phyloP scores from a whole-genome alignment of 2,888 invertebrate genomes.

The Pandemis cinnamomeana region DNA sequence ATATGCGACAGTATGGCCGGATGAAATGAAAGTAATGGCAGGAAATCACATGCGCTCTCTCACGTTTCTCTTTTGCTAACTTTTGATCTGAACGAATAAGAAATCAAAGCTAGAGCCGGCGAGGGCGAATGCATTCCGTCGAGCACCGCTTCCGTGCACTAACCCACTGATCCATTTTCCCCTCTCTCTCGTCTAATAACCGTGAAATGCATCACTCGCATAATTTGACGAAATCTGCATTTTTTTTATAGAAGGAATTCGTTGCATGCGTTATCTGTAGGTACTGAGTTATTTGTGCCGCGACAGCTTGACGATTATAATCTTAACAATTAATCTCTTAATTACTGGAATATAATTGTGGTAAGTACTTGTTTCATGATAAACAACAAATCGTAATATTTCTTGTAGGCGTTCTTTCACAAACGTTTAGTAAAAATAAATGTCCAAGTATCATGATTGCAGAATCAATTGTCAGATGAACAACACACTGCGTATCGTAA shows the following conservation, averaged over 20 bases:
- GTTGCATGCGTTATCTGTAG: conserved; percentile 35
- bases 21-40: conserved; percentile 22
- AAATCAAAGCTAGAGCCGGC: conserved; percentile 9
- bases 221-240: conserved; percentile 52
- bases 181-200: conserved; percentile 52
- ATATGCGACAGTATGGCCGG: neutral
- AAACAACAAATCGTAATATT: neutral
- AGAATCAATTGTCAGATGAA: conserved; percentile 19
- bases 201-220: conserved; percentile 62
- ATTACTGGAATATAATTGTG: neutral
- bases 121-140: conserved; percentile 28
- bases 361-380: too few species aligned
- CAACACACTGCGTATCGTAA: conserved; percentile 32
- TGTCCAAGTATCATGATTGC: neutral
- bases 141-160: conserved; percentile 43
- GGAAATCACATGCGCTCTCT: conserved; percentile 19
- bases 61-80: conserved; percentile 21
- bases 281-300: conserved; percentile 21
- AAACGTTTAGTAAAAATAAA: neutral
- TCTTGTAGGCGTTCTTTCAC: neutral
- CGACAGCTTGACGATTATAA: conserved; percentile 21
- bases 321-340: conserved; percentile 4
- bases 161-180: conserved; percentile 69
- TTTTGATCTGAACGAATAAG: conserved; percentile 17
- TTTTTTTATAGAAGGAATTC: conserved; percentile 39